phyloP scores from a whole-genome alignment of 2,113 vertebrate genomes.

The Labrus mixtus region DNA sequence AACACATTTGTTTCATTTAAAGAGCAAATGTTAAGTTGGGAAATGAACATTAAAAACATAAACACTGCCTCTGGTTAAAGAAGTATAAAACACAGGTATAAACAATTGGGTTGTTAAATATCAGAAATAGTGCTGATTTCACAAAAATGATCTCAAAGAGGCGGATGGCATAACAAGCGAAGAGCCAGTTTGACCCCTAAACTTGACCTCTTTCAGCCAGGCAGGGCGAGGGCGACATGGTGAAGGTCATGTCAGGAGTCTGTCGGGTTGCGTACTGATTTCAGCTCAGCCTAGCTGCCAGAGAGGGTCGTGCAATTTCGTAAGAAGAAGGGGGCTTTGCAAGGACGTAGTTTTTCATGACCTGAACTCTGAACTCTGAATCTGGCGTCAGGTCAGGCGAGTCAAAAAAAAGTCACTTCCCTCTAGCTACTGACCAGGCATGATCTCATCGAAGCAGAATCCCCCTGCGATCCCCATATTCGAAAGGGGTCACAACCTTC shows the following conservation, averaged over 20 bases:
- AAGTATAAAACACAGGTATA: background rate
- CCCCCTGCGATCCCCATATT: background rate
- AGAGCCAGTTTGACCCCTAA: slow-evolving; percentile 35
- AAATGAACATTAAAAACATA: slow-evolving; percentile 9
- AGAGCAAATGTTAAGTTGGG: slow-evolving; percentile 6
- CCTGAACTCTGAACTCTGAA: slow-evolving; percentile 64
- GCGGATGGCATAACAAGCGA: slow-evolving; percentile 11
- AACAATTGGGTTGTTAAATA: background rate
- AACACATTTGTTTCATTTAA: slow-evolving; percentile 42
- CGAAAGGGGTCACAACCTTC: slow-evolving; percentile 18
- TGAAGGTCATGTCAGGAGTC: slow-evolving; percentile 23
- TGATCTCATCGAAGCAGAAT: slow-evolving; percentile 60
- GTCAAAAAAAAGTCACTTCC: slow-evolving; percentile 57
- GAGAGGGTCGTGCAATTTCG: background rate
- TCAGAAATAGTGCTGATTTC: background rate
- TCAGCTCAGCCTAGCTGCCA: slow-evolving; percentile 10
- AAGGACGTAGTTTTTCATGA: slow-evolving; percentile 52
- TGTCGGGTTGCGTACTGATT: background rate
- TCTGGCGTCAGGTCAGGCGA: slow-evolving; percentile 43
- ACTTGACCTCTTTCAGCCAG: slow-evolving; percentile 49
- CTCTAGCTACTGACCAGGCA: slow-evolving; percentile 38
- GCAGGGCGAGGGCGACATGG: background rate
- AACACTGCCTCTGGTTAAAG: background rate
- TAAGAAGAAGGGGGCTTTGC: background rate
- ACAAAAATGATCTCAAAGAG: background rate